Conservation (phyloP, 2,888 invertebrate genomes). For the Tipula vernalis region DNA sequence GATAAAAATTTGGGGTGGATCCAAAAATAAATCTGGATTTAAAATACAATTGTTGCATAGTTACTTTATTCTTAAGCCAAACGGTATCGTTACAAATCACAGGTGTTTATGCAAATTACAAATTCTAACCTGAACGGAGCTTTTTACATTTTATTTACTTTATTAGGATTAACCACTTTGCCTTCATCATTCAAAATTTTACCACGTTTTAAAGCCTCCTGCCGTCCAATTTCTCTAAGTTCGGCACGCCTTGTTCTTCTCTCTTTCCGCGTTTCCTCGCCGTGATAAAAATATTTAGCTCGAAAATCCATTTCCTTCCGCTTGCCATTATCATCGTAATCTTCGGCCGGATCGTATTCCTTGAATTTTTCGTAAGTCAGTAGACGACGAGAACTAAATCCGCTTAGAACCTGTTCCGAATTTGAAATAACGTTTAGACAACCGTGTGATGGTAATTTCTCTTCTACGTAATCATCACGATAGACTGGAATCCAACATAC, state of each 20-base stretch:
- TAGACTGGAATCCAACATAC: slow-evolving; percentile 95
- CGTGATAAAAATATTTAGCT: slow-evolving; percentile 47
- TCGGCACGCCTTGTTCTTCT: slow-evolving; percentile 38
- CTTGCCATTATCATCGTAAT: slow-evolving; percentile 19
- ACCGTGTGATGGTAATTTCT: slow-evolving; percentile 67
- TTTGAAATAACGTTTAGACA: slow-evolving; percentile 66
- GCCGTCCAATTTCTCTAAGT: slow-evolving; percentile 31
- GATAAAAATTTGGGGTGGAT: too few relatives aligned
- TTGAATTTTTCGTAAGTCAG: slow-evolving; percentile 72
- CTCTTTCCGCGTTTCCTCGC: slow-evolving; percentile 53
- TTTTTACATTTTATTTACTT: background rate
- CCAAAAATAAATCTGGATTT: background rate
- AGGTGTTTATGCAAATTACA: background rate
- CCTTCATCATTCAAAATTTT: slow-evolving; percentile 22
- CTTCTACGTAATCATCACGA: slow-evolving; percentile 57
- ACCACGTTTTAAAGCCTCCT: slow-evolving; percentile 29
- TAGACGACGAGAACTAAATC: slow-evolving; percentile 65
- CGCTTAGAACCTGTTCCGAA: slow-evolving; percentile 79
- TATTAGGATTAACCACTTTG: background rate
- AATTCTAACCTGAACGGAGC: background rate
- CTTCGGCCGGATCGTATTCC: slow-evolving; percentile 36
- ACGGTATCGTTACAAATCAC: background rate
- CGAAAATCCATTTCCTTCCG: slow-evolving; percentile 27
- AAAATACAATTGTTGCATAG: background rate
- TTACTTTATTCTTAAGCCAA: background rate